Percentiles rank a stretch among this genome's conserved stretches.
These are phyloP conservation scores for Drosophila malerkotliana DNA, from an alignment of 1,140 invertebrate species.

Conservation along the genomic window DNA sequence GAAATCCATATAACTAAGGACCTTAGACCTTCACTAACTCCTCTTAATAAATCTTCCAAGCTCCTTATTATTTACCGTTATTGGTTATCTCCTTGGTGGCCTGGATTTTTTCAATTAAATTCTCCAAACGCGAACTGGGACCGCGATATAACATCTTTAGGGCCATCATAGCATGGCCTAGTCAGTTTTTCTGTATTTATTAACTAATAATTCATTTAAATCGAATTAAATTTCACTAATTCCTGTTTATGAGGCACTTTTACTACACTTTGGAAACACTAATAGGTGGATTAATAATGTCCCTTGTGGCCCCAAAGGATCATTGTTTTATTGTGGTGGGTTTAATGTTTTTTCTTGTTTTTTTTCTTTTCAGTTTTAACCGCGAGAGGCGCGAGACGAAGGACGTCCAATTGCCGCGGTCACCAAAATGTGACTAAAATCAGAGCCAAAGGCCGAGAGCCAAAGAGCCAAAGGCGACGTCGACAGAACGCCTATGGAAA, in stretches of 20 bases:
- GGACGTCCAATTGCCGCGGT: slow-evolving; percentile 76
- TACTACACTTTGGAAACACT: slow-evolving; percentile 6
- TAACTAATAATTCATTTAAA: slow-evolving; percentile 6
- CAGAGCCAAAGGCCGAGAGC: slow-evolving; percentile 56
- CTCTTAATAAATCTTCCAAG: neutral
- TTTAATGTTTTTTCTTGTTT: slow-evolving; percentile 3
- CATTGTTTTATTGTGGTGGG: slow-evolving; percentile 6
- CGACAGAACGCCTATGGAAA: slow-evolving; percentile 51
- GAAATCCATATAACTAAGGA: neutral
- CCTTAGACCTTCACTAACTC: neutral
- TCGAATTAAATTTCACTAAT: slow-evolving; percentile 16
- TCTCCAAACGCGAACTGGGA: slow-evolving; percentile 91
- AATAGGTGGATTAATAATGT: neutral
- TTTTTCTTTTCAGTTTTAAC: neutral
- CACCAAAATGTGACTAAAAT: slow-evolving; percentile 80
- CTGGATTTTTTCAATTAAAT: slow-evolving; percentile 93
- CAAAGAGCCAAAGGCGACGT: slow-evolving; percentile 57
- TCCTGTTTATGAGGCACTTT: slow-evolving; percentile 18
- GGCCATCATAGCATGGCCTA: slow-evolving; percentile 82
- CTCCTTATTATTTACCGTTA: slow-evolving; percentile 60
- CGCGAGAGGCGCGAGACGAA: slow-evolving; percentile 31
- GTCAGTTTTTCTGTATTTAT: slow-evolving; percentile 15
- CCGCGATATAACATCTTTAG: slow-evolving; percentile 90
- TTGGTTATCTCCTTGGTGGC: slow-evolving; percentile 88
- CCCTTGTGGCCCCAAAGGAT: slow-evolving; percentile 56